A percentile compares a stretch with the other conserved stretches of the same genome.
Evolutionary conservation across 2,888 invertebrate species (phyloP).

Genomic region (Ganaspis brasiliensis): DNA sequence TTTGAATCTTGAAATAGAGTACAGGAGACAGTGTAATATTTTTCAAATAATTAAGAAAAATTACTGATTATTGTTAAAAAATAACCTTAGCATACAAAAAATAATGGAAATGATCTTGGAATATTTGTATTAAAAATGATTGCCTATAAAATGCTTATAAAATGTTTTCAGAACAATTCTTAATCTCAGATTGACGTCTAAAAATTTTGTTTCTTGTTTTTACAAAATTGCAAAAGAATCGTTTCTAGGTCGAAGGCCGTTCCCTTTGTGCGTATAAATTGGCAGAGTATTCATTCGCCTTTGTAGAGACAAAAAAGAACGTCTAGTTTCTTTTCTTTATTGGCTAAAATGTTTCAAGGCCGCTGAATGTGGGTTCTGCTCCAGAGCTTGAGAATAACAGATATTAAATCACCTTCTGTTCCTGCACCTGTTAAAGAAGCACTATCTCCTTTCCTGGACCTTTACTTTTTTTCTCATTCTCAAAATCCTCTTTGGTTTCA

Average conservation of each 20-base stretch:
- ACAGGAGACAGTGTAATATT: no score
- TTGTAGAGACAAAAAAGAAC: slow-evolving; percentile 17
- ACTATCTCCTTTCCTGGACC: slow-evolving; percentile 17
- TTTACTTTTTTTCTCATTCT: slow-evolving; percentile 1
- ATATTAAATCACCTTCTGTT: slow-evolving; percentile 17
- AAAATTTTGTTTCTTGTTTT: background rate
- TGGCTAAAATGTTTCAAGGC: slow-evolving; percentile 31
- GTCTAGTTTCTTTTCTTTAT: slow-evolving; percentile 30
- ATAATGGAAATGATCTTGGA: no score
- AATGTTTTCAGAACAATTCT: no score
- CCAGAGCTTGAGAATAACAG: slow-evolving; percentile 3
- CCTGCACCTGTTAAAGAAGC: slow-evolving; percentile 36
- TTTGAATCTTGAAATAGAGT: no score
- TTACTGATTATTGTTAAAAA: no score
- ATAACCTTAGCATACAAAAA: no score
- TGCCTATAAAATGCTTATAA: no score
- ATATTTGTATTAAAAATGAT: no score
- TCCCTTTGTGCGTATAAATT: slow-evolving; percentile 30
- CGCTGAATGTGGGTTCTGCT: slow-evolving; percentile 20
- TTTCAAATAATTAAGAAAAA: no score
- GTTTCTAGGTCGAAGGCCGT: slow-evolving; percentile 11
- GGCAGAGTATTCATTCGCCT: background rate
- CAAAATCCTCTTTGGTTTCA: background rate
- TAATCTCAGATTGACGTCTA: no score
- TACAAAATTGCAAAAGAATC: background rate